A percentile compares a stretch with the other conserved stretches of the same genome.
Conservation (phyloP, 1,140 invertebrate species). For the Coelopa frigida region DNA sequence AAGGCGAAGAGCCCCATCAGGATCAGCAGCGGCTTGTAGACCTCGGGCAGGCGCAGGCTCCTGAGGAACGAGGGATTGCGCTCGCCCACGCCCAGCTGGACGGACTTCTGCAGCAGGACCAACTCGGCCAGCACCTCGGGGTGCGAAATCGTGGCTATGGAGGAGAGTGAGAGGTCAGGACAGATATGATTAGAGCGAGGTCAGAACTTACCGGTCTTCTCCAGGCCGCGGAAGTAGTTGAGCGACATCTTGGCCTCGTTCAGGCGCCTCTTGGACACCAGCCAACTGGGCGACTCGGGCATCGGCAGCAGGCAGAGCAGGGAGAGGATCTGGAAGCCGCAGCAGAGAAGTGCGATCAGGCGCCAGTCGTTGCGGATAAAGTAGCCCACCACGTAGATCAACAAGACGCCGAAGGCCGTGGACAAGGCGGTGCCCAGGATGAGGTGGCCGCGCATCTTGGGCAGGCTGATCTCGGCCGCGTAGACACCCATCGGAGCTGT, state of each 20-base stretch:
- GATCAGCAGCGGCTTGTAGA: constrained; percentile 58
- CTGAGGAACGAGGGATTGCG: constrained; percentile 28
- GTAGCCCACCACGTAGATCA: constrained; percentile 56
- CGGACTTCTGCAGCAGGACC: constrained; percentile 28
- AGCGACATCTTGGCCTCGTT: constrained; percentile 51
- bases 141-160: constrained; percentile 35
- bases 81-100: constrained; percentile 27
- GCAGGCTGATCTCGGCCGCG: constrained; percentile 53
- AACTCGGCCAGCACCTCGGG: constrained; percentile 40
- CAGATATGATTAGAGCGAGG: constrained; percentile 16
- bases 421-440: constrained; percentile 55
- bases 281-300: constrained; percentile 68
- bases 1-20: constrained; percentile 63
- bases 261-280: constrained; percentile 48
- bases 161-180: too few species aligned
- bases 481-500: constrained; percentile 57
- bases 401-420: constrained; percentile 53
- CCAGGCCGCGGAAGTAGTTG: constrained; percentile 51
- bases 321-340: constrained; percentile 50
- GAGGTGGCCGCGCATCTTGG: constrained; percentile 51
- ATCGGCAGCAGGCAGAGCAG: constrained; percentile 51
- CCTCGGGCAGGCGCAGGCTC: constrained; percentile 36
- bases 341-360: constrained; percentile 55
- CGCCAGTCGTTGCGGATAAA: constrained; percentile 54
- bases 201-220: constrained; percentile 29